Base-by-base conservation (phyloP, 2,888 invertebrate species). In the Melanargia galathea region DNA sequence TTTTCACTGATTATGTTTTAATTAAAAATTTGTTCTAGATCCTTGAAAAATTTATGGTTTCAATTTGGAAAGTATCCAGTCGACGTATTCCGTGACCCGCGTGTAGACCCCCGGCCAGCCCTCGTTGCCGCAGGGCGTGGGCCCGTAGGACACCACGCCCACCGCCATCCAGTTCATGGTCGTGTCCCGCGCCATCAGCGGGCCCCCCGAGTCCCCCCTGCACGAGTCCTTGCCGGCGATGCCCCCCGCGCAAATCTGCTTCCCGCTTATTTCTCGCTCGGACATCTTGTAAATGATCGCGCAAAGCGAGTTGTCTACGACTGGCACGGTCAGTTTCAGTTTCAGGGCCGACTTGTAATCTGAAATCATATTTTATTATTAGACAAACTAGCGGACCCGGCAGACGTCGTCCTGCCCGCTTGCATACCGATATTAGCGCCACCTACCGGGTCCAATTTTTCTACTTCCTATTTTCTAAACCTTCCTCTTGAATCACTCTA, bases 161-260 rank as follows among this genome's bases (percentile, higher is more conserved):
- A 93, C 82, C 30, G 93, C 94, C 60, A 93, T 80, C 84, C 92
- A 93, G 75, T 92, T 90, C 75, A 84, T 76, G 10, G 74, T 71
- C 0, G 71, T 57, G 0, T 79, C 74, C 56, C 78, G 79, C 0
- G 84, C 86, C 87, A 92, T 92, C 2, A 95, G 86, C 0, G 95
- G 93, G 0, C 95, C 95, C 0, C 95, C 95, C 8, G 94, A 94
- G 76, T 95, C 95, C 0, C 95, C 95, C 0, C 87, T 76, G 67
- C 95, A 95, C 1, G 95, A 94, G 76, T 95, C 95, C 60, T 89
- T 84, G 0, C 89, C 90, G 0, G 82, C 74, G 0, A 72, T 66
- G 1, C 94, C 95, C 2, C 95, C 94, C 0, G 94, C 94, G 74
- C 95, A 95, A 16, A 95, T 74, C 86, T 93, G 73, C 83, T 93